Evolutionary conservation across 2,113 vertebrate genomes (phyloP).

Genomic region (Etheostoma cragini): DNA sequence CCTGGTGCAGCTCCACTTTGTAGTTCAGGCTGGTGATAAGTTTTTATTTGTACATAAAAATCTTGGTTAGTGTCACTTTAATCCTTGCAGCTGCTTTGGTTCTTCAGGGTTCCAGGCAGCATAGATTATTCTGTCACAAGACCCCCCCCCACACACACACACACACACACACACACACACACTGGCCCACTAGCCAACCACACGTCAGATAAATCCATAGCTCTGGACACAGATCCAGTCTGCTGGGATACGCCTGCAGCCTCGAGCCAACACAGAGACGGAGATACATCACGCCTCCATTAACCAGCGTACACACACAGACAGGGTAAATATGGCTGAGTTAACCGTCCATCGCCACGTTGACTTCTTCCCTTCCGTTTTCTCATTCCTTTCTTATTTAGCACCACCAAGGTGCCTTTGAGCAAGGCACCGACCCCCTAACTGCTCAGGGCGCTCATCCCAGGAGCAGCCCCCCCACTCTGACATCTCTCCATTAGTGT

Average conservation of each 20-base stretch:
- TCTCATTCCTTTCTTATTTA: not conserved
- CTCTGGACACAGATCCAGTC: conserved; percentile 21
- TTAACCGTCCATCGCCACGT: not conserved
- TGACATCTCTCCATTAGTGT: too few relatives aligned
- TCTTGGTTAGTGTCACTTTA: conserved; percentile 44
- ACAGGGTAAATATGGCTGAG: not conserved
- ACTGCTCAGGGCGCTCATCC: too few relatives aligned
- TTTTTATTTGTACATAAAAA: conserved; percentile 42
- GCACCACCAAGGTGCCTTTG: too few relatives aligned
- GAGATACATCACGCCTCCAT: conserved; percentile 12
- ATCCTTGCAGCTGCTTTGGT: conserved; percentile 12
- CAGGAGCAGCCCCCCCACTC: too few relatives aligned
- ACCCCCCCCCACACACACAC: not conserved
- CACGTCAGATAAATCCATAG: conserved; percentile 43
- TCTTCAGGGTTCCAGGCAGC: conserved; percentile 15
- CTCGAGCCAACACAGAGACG: conserved; percentile 6
- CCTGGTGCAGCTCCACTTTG: not conserved
- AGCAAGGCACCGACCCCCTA: too few relatives aligned
- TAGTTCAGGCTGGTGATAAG: conserved; percentile 29
- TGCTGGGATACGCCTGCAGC: conserved; percentile 18
- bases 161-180: not conserved
- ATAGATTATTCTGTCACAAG: conserved; percentile 14
- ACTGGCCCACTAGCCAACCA: not conserved
- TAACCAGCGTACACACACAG: not conserved
- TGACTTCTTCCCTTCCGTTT: not conserved